Evolutionary conservation across 2,797 vertebrate genomes (phyloP).

Genomic region (Cheirogaleus major): DNA sequence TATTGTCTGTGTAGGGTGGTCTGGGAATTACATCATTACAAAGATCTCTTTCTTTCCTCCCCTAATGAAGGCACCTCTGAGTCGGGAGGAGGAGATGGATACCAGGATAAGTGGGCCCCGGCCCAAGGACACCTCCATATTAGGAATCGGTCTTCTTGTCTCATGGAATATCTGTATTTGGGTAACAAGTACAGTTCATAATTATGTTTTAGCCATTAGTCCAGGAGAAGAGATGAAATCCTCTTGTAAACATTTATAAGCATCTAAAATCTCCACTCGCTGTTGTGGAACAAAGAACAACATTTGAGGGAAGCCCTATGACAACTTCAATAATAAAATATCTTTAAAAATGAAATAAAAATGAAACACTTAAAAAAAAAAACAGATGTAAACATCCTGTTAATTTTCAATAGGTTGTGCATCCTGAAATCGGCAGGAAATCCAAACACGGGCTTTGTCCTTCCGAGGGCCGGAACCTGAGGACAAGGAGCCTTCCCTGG

Average conservation of each 20-base stretch:
- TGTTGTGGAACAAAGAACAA: not conserved
- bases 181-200: conserved; percentile 54
- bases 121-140: conserved; percentile 72
- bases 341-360: not conserved
- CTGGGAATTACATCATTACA: conserved; percentile 73
- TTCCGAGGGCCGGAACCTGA: not conserved
- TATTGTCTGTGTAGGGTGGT: conserved; percentile 72
- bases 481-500: not conserved
- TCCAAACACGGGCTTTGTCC: not conserved
- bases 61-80: conserved; percentile 75
- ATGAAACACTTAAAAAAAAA: not conserved
- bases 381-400: not conserved
- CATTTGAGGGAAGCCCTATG: not conserved
- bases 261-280: not conserved
- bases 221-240: conserved; percentile 30
- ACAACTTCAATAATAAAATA: not conserved
- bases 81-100: conserved; percentile 68
- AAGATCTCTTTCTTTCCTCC: conserved; percentile 73
- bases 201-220: conserved; percentile 65
- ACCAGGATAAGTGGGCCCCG: conserved; percentile 55
- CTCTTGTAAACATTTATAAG: not conserved
- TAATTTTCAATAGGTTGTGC: not conserved
- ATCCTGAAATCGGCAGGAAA: not conserved
- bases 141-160: conserved; percentile 58
- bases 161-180: conserved; percentile 69